phyloP scores from a whole-genome alignment of 64 coral and sea anemone species.

The Montipora foliosa region DNA sequence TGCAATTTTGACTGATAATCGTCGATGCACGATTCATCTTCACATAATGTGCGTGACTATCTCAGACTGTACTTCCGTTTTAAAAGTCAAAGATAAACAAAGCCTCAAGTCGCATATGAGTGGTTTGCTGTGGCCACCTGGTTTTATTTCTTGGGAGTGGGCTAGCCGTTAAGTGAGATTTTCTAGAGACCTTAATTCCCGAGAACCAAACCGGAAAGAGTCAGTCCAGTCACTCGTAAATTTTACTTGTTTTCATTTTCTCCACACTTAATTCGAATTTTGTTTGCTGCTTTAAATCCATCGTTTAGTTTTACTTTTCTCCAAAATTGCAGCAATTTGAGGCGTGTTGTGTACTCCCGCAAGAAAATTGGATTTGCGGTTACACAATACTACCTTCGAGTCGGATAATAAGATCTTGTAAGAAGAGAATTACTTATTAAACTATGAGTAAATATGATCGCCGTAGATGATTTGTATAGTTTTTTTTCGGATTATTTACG shows the following conservation, averaged over 20 bases:
- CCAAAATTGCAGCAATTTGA: background rate
- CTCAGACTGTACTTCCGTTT: background rate
- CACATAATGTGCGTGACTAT: too few species aligned
- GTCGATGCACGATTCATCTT: too few species aligned
- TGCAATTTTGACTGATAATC: background rate
- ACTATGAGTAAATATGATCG: background rate
- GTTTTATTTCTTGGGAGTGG: too few species aligned
- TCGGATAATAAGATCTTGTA: background rate
- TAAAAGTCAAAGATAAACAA: background rate
- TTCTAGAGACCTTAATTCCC: too few species aligned
- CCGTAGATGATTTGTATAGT: background rate
- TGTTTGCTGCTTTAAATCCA: background rate
- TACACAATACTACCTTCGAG: background rate
- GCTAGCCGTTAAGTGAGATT: too few species aligned
- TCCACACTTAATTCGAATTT: background rate
- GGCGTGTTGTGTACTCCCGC: background rate
- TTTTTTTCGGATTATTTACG: background rate
- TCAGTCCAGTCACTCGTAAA: too few species aligned
- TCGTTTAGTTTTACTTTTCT: background rate
- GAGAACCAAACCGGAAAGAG: too few species aligned
- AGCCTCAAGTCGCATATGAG: background rate
- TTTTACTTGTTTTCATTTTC: too few species aligned
- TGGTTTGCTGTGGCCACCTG: conserved; percentile 12
- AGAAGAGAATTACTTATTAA: background rate
- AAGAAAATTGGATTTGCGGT: background rate